A percentile compares a stretch with the other conserved stretches of the same genome.
Conservation (phyloP, 2,113 vertebrate species). For the Benitochromis conjunctus region DNA sequence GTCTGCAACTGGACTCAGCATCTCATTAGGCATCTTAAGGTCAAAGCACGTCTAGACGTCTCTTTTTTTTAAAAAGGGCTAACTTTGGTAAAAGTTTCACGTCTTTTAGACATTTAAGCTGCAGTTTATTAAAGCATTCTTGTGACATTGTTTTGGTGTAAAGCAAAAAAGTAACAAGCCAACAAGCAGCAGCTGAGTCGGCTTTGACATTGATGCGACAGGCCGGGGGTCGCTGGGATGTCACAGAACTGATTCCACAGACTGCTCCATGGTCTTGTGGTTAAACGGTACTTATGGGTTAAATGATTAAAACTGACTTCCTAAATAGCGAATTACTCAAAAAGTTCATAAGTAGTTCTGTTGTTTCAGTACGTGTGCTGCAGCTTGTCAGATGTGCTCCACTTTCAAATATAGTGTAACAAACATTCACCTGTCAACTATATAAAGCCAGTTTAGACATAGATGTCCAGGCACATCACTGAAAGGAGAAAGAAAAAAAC, state of each 20-base stretch:
- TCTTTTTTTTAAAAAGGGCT: not conserved
- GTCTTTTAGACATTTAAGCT: not conserved
- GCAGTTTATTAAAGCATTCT: not conserved
- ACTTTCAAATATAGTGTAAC: not conserved
- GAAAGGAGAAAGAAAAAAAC: not conserved
- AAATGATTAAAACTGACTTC: not conserved
- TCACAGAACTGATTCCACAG: not conserved
- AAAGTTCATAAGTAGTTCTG: not conserved
- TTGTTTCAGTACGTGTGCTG: not conserved
- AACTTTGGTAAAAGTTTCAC: not conserved
- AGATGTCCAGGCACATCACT: not conserved
- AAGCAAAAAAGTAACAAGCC: not conserved
- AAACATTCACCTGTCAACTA: not conserved
- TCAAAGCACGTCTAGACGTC: not conserved
- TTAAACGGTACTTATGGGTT: accelerated
- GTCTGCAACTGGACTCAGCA: not conserved
- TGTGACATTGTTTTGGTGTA: not conserved
- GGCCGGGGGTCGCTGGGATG: not conserved
- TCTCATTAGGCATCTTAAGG: not conserved
- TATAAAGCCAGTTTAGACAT: not conserved
- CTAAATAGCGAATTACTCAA: accelerated
- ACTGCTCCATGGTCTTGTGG: not conserved
- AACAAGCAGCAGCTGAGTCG: not conserved
- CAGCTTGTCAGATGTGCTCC: not conserved
- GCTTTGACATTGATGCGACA: not conserved